phyloP scores from a whole-genome alignment of 2,113 vertebrate species.

The Emberiza fucata region DNA sequence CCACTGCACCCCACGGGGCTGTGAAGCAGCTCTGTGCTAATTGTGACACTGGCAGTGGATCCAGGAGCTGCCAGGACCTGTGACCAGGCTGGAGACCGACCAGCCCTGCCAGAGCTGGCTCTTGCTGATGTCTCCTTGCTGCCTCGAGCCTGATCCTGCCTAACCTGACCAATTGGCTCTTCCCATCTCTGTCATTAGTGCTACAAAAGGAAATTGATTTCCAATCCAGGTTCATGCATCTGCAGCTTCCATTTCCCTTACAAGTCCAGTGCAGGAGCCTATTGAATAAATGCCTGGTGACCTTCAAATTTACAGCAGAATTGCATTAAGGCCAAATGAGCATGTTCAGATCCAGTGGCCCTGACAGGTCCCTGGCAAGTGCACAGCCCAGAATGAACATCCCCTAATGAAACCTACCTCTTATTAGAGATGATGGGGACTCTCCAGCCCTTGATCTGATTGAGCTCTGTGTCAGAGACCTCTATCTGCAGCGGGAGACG shows the following conservation, averaged over 20 bases:
- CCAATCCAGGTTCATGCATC: not conserved
- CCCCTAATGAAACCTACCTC: conserved; percentile 76
- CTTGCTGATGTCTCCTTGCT: not conserved
- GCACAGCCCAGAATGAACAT: not conserved
- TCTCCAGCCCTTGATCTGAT: conserved; percentile 94
- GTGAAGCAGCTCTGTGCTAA: not conserved
- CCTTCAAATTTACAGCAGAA: not conserved
- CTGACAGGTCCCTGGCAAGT: conserved; percentile 34
- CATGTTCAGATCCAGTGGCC: conserved; percentile 4
- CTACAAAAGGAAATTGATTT: conserved; percentile 11
- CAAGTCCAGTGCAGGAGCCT: not conserved
- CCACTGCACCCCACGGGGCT: not conserved
- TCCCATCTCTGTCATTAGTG: not conserved
- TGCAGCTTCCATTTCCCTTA: not conserved
- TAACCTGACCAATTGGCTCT: not conserved
- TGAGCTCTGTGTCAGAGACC: conserved; percentile 89
- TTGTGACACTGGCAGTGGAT: not conserved
- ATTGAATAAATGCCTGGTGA: conserved; percentile 24
- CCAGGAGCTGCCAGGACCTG: not conserved
- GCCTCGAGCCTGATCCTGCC: not conserved
- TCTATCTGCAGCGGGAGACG: conserved; percentile 90
- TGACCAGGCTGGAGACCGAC: not conserved
- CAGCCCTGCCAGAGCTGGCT: not conserved
- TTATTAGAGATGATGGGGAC: conserved; percentile 85
- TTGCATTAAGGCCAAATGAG: conserved; percentile 29